These are phyloP conservation scores for Fopius arisanus DNA, from an alignment of 1,140 invertebrate genomes.

Conservation along the genomic window DNA sequence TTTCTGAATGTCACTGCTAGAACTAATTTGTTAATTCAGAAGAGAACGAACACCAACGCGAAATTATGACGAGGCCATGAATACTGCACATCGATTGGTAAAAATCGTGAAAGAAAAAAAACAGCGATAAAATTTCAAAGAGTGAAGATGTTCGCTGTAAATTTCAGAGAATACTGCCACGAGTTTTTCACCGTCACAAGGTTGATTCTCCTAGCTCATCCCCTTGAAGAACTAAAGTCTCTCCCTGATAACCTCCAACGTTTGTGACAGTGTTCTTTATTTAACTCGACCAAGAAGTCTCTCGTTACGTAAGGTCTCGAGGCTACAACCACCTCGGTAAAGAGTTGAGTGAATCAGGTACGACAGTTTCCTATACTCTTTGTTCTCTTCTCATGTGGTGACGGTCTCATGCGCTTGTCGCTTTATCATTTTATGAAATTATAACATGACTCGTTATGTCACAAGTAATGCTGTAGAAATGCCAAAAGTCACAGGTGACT, in stretches of 20 bases:
- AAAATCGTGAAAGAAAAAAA: too few relatives aligned
- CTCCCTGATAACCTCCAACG: background rate
- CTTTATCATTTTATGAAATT: too few relatives aligned
- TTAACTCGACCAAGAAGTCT: constrained; percentile 10
- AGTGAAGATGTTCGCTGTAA: too few relatives aligned
- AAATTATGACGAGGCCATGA: too few relatives aligned
- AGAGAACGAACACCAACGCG: too few relatives aligned
- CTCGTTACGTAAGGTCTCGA: constrained; percentile 20
- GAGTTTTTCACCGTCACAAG: background rate
- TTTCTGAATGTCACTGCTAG: too few relatives aligned
- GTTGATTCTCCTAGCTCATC: background rate
- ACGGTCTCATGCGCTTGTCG: too few relatives aligned
- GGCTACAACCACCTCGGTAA: constrained; percentile 1
- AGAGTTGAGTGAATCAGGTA: background rate
- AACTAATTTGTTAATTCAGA: too few relatives aligned
- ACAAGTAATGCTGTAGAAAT: background rate
- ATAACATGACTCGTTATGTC: too few relatives aligned
- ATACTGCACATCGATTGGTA: too few relatives aligned
- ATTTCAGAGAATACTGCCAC: too few relatives aligned
- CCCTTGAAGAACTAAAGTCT: background rate
- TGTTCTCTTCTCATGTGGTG: background rate
- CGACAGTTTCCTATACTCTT: background rate
- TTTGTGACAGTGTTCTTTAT: constrained; percentile 12
- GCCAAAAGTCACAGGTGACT: background rate
- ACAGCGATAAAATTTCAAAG: too few relatives aligned